These are phyloP conservation scores for Thelaira solivaga DNA, from an alignment of 2,888 invertebrate species.

Conservation along the genomic window DNA sequence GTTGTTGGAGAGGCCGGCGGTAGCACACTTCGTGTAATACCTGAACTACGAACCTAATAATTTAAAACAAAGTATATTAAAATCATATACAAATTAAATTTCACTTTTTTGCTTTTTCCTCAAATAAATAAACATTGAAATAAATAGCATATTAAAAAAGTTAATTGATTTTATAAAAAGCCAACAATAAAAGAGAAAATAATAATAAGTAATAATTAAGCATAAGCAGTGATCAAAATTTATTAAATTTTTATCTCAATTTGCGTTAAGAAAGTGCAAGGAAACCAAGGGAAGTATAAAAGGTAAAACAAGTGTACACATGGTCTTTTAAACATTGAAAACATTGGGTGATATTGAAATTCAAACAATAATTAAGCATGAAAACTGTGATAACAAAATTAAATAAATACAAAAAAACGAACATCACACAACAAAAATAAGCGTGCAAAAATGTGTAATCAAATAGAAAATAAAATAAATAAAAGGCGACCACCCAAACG, in stretches of 20 bases:
- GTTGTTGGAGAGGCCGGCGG: constrained; percentile 75
- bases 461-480: not conserved
- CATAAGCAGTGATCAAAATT: constrained; percentile 29
- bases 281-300: constrained; percentile 21
- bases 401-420: constrained; percentile 13
- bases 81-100: no score
- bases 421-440: constrained; percentile 2
- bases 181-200: constrained; percentile 19
- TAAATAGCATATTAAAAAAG: not conserved
- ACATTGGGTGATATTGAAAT: constrained; percentile 19
- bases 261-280: constrained; percentile 26
- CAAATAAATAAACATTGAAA: no score
- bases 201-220: constrained; percentile 19
- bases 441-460: constrained; percentile 30
- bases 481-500: constrained; percentile 4
- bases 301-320: constrained; percentile 25
- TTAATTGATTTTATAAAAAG: constrained; percentile 25
- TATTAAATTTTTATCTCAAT: constrained; percentile 39
- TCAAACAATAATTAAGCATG: constrained; percentile 18
- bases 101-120: no score
- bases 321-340: constrained; percentile 3
- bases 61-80: constrained; percentile 6
- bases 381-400: constrained; percentile 3
- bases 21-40: constrained; percentile 70
- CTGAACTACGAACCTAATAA: constrained; percentile 70